Base-by-base conservation (phyloP, 2,797 vertebrate species). In the Zalophus californianus region DNA sequence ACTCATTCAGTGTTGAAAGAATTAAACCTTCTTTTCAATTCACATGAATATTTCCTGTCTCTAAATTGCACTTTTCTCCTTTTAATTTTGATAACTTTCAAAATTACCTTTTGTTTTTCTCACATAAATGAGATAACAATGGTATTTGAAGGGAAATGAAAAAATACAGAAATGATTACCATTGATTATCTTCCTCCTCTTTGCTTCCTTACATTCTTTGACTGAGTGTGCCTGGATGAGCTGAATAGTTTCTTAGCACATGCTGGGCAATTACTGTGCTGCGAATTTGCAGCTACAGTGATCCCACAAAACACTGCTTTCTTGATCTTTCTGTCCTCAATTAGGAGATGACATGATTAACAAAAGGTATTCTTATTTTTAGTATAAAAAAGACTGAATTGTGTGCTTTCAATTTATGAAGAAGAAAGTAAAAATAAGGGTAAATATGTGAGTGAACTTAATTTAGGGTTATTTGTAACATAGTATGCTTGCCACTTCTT, bases 31-130 rank as follows among this genome's bases (percentile, higher is more conserved):
- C 9, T 13, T 62, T 78, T 95, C 48, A 96, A 84, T 14, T 90
- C n/a, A 0, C 29, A 90, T 64, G 23, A 79, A 56, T 95, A 92
- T 70, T 93, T 97, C 56, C 79, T 92, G 8, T 25, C 27, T 90
- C 78, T 93, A 82, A 97, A 95, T 73, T 54, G 1, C 25, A 96
- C 10, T 97, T 97, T 96, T 83, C 50, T 85, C 4, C 48, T 93
- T 56, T 97, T 90, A 8, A 2, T 96, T 97, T 93, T 41, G 23
- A 86, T 82, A 96, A 72, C 9, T 96, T 96, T 96, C 54, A 80
- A 78, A 96, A 95, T 58, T 78, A 27, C n/a, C 21, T 52, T 72
- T 87, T 93, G 18, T 62, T 98, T 98, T 96, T 84, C 5, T 27
- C 14, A 18, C 2, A 88, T 82, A 96, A 96, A 91, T 96, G 20